Evolutionary conservation across 1,140 invertebrate species (phyloP).

Genomic region (Lanistes nyassanus): DNA sequence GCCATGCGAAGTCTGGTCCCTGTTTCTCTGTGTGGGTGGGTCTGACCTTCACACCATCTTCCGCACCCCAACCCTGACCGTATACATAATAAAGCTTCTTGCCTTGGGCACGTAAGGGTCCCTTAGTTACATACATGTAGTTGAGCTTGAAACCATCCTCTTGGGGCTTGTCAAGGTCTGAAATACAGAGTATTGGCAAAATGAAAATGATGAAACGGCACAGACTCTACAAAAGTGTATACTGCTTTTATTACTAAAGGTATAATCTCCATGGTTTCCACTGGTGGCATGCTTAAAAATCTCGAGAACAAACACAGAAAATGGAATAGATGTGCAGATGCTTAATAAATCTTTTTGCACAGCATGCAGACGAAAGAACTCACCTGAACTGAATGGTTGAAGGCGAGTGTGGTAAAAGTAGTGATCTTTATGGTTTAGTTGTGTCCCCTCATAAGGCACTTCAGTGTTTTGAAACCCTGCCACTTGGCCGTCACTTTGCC

Average conservation of each 20-base stretch:
- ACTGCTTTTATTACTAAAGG: no score
- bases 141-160: slow-evolving; percentile 55
- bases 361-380: not conserved
- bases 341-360: not conserved
- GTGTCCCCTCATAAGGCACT: slow-evolving; percentile 49
- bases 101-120: slow-evolving; percentile 47
- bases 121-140: slow-evolving; percentile 53
- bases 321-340: no score
- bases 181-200: slow-evolving; percentile 23
- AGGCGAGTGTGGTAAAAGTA: slow-evolving; percentile 60
- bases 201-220: no score
- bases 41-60: slow-evolving; percentile 41
- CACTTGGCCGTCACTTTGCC: slow-evolving; percentile 37
- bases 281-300: no score
- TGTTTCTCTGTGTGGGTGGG: slow-evolving; percentile 44
- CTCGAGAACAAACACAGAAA: no score
- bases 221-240: no score
- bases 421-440: slow-evolving; percentile 48
- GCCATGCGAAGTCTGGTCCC: slow-evolving; percentile 52
- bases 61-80: slow-evolving; percentile 47
- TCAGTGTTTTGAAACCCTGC: slow-evolving; percentile 39
- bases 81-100: slow-evolving; percentile 61
- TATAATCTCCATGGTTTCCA: no score
- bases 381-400: slow-evolving; percentile 55
- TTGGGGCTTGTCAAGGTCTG: slow-evolving; percentile 43